A percentile compares a stretch with the other conserved stretches of the same genome.
These are phyloP conservation scores for Cataglyphis albicans DNA, from an alignment of 2,888 invertebrate genomes.

Conservation along the genomic window DNA sequence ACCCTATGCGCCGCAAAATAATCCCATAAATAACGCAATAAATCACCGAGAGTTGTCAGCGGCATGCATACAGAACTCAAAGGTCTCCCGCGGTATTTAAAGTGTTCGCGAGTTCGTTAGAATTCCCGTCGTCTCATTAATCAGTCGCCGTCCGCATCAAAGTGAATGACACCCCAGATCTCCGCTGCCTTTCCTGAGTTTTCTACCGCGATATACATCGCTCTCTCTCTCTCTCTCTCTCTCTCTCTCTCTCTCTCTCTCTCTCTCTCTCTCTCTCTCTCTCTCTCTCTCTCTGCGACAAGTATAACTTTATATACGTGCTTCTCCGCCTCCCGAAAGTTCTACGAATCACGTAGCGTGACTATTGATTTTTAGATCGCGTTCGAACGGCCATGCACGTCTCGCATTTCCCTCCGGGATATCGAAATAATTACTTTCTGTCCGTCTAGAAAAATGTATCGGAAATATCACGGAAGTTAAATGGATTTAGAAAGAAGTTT, in stretches of 20 bases:
- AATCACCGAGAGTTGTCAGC: slow-evolving; percentile 40
- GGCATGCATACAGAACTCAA: slow-evolving; percentile 36
- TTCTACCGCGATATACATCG: slow-evolving; percentile 19
- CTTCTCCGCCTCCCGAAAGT: not conserved
- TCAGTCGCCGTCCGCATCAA: slow-evolving; percentile 44
- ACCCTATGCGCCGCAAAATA: slow-evolving; percentile 17
- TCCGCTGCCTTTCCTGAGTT: slow-evolving; percentile 6
- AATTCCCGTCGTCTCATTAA: slow-evolving; percentile 59
- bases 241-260: no score
- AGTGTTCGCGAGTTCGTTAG: slow-evolving; percentile 47
- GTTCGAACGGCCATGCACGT: not conserved
- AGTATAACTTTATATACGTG: slow-evolving; percentile 20
- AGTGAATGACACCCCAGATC: slow-evolving; percentile 44
- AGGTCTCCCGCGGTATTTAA: slow-evolving; percentile 24
- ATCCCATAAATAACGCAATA: slow-evolving; percentile 50
- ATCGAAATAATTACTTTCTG: slow-evolving; percentile 25
- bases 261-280: no score
- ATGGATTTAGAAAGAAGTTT: slow-evolving; percentile 19
- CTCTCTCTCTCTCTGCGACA: not conserved
- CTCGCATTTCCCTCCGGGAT: slow-evolving; percentile 2
- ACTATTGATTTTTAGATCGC: slow-evolving; percentile 33
- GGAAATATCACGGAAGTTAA: slow-evolving; percentile 27
- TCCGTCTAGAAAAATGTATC: slow-evolving; percentile 23
- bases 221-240: no score
- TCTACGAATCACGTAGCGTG: not conserved